These are phyloP conservation scores for Anneissia japonica DNA, from an alignment of 35 echinoderm and acorn worm species.

Conservation along the genomic window DNA sequence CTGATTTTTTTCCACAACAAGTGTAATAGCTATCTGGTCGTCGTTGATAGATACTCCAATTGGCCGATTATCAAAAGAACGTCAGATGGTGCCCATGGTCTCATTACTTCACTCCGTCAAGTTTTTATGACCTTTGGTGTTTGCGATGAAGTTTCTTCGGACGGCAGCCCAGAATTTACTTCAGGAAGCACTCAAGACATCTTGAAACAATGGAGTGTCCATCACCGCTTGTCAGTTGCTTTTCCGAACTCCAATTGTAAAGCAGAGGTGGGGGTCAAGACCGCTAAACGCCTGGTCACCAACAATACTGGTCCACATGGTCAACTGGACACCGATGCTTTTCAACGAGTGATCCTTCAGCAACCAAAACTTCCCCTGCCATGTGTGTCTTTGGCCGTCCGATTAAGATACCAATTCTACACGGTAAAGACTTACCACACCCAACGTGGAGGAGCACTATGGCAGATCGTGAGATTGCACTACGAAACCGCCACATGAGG, in stretches of 20 bases:
- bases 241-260: slow-evolving; percentile 7
- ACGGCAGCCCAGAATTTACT: slow-evolving; percentile 33
- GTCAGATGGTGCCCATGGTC: slow-evolving; percentile 12
- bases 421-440: slow-evolving; percentile 23
- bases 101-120: slow-evolving; percentile 15
- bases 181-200: not conserved
- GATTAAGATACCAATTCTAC: slow-evolving; percentile 25
- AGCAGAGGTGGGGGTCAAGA: slow-evolving; percentile 42
- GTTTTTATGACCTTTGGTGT: slow-evolving; percentile 48
- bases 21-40: slow-evolving; percentile 17
- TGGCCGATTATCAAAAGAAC: slow-evolving; percentile 9
- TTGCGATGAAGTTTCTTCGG: slow-evolving; percentile 26
- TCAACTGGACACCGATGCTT: slow-evolving; percentile 21
- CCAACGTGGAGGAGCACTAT: slow-evolving; percentile 10
- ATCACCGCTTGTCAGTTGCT: slow-evolving; percentile 34
- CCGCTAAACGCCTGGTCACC: slow-evolving; percentile 25
- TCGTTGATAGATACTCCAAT: slow-evolving; percentile 21
- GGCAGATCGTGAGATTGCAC: not conserved
- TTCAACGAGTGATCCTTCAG: slow-evolving; percentile 27
- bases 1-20: slow-evolving; percentile 16
- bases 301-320: slow-evolving; percentile 6
- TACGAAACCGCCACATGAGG: slow-evolving; percentile 18
- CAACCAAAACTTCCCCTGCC: slow-evolving; percentile 16
- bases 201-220: slow-evolving; percentile 14
- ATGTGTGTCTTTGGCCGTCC: slow-evolving; percentile 31